Evolutionary conservation across 2,888 invertebrate species (phyloP).

Genomic region (Rhagonycha lutea): DNA sequence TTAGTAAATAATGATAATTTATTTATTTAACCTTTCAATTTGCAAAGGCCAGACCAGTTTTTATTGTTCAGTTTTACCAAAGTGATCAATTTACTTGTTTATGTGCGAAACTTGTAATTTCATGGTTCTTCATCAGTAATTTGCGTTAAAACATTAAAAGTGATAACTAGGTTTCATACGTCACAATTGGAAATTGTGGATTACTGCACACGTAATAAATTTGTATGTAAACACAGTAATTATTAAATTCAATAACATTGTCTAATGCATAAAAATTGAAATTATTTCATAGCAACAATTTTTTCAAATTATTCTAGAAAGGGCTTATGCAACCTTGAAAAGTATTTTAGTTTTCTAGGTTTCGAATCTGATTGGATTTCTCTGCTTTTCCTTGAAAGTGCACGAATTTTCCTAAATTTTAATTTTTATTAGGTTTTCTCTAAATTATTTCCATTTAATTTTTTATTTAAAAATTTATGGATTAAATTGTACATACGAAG

Average conservation of each 20-base stretch:
- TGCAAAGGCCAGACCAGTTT: neutral
- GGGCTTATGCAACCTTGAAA: neutral
- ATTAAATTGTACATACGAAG: too few relatives aligned
- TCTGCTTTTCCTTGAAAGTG: too few relatives aligned
- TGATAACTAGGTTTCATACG: neutral
- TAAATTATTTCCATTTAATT: too few relatives aligned
- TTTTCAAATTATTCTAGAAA: neutral
- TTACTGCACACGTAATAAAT: neutral
- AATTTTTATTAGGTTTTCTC: too few relatives aligned
- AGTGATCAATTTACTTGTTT: neutral
- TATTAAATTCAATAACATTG: neutral
- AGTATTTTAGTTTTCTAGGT: too few relatives aligned
- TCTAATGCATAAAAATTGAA: neutral
- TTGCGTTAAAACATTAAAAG: neutral
- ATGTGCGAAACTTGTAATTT: neutral
- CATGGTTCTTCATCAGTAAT: neutral
- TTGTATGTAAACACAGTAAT: neutral
- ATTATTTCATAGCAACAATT: neutral
- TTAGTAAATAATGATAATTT: neutral
- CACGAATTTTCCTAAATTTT: too few relatives aligned
- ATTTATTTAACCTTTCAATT: neutral
- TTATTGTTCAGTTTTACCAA: neutral
- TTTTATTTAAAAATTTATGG: too few relatives aligned
- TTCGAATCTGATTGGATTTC: too few relatives aligned
- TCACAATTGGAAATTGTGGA: neutral